A percentile compares a stretch with the other conserved stretches of the same genome.
Conservation (phyloP, 2,113 vertebrate genomes). For the Aptenodytes patagonicus region DNA sequence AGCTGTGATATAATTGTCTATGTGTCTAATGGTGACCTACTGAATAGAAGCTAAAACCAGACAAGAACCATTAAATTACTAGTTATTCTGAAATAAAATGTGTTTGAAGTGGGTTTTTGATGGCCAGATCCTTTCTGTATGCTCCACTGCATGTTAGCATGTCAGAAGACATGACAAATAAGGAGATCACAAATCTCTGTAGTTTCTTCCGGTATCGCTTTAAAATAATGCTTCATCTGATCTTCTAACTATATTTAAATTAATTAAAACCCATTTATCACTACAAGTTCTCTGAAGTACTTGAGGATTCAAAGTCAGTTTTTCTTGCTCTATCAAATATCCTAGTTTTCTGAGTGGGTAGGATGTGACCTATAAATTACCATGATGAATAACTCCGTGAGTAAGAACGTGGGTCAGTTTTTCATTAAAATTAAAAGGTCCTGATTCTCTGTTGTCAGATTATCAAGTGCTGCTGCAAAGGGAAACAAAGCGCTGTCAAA, state of each 20-base stretch:
- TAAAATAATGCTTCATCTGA: conserved; percentile 22
- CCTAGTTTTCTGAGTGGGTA: not conserved
- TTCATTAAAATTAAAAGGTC: conserved; percentile 58
- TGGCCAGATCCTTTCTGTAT: not conserved
- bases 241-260: conserved; percentile 36
- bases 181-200: not conserved
- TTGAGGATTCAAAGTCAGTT: not conserved
- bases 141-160: not conserved
- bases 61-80: not conserved
- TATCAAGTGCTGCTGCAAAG: not conserved
- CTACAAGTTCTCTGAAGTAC: conserved; percentile 6
- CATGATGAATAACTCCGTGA: not conserved
- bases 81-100: not conserved
- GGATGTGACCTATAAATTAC: conserved; percentile 52
- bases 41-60: not conserved
- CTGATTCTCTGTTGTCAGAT: conserved; percentile 5
- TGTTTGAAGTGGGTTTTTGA: not conserved
- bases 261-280: conserved; percentile 63
- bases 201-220: not conserved
- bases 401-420: conserved; percentile 38
- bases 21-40: not conserved
- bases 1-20: not conserved
- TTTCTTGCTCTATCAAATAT: conserved; percentile 1
- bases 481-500: conserved; percentile 13
- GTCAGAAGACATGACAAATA: not conserved